Conservation (phyloP, 92 coral and sea anemone genomes). For the Bergia puertoricense region DNA sequence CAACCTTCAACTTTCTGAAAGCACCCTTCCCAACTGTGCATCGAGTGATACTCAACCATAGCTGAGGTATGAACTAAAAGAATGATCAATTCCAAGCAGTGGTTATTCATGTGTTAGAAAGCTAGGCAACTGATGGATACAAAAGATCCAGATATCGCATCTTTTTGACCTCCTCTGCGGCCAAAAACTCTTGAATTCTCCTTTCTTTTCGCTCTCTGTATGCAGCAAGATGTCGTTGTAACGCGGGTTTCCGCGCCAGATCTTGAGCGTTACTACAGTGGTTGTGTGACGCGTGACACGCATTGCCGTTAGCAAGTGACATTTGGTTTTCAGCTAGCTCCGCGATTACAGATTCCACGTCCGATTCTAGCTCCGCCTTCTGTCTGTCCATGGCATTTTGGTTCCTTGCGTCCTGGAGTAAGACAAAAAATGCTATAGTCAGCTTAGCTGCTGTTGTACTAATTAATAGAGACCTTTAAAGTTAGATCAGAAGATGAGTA, state of each 20-base stretch:
- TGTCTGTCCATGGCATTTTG: constrained; percentile 44
- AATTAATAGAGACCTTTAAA: too few species aligned
- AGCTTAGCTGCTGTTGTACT: not conserved
- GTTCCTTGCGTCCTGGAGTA: constrained; percentile 63
- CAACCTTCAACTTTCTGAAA: too few species aligned
- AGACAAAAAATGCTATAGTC: not conserved
- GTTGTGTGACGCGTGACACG: constrained; percentile 12
- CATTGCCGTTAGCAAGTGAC: constrained; percentile 48
- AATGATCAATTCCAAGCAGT: not conserved
- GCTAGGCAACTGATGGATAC: constrained; percentile 39
- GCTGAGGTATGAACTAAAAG: not conserved
- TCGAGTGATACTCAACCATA: not conserved
- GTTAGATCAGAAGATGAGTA: too few species aligned
- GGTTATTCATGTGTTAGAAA: not conserved
- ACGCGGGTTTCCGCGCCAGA: constrained; percentile 59
- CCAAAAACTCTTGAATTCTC: constrained; percentile 73
- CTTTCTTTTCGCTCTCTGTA: constrained; percentile 60
- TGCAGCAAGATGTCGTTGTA: constrained; percentile 56
- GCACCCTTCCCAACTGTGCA: not conserved
- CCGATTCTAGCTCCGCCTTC: constrained; percentile 76
- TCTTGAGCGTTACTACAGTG: constrained; percentile 43
- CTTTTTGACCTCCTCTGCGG: constrained; percentile 60
- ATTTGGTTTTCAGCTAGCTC: constrained; percentile 44
- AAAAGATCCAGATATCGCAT: constrained; percentile 62
- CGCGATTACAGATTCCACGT: constrained; percentile 69